Conservation (phyloP, 2,797 vertebrate species). For the Valencia hispanica region DNA sequence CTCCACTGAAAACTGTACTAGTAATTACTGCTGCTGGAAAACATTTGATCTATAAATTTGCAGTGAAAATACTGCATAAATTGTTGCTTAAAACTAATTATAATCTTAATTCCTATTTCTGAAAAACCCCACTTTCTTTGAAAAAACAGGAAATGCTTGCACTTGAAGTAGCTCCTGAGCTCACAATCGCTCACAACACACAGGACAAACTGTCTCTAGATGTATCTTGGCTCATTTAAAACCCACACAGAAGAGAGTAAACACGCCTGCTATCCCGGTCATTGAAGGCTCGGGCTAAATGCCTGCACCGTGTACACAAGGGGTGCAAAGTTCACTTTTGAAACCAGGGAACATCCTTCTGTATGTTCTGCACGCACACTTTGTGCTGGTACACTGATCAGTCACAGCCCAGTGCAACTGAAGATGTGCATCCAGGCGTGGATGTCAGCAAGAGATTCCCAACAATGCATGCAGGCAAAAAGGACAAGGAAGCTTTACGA, state of each 20-base stretch:
- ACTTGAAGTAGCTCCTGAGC: slow-evolving; percentile 48
- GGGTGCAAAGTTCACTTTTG: slow-evolving; percentile 73
- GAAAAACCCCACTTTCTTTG: slow-evolving; percentile 9
- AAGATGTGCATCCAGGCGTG: slow-evolving; percentile 39
- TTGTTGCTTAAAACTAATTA: not conserved
- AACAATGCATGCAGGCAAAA: slow-evolving; percentile 14
- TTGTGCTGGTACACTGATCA: slow-evolving; percentile 30
- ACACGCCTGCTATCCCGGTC: slow-evolving; percentile 38
- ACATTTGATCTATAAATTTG: not conserved
- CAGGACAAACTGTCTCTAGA: slow-evolving; percentile 37
- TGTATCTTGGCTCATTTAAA: slow-evolving; percentile 38
- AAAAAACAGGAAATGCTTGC: slow-evolving; percentile 63
- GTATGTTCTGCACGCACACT: slow-evolving; percentile 53
- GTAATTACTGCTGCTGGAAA: not conserved
- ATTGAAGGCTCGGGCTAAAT: slow-evolving; percentile 32
- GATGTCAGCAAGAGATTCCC: slow-evolving; percentile 8
- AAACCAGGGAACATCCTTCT: slow-evolving; percentile 38
- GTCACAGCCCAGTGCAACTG: slow-evolving; percentile 26
- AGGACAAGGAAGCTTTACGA: slow-evolving; percentile 7
- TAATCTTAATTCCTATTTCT: no score
- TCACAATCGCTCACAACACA: slow-evolving; percentile 21
- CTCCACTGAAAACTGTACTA: not conserved
- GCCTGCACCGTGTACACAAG: slow-evolving; percentile 53
- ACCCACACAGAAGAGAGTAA: slow-evolving; percentile 44
- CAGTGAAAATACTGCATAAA: not conserved